Evolutionary conservation across 1,140 invertebrate genomes (phyloP), one percentile per base, ranked within the genome.

Genomic region (Caenorhabditis inopinata): DNA sequence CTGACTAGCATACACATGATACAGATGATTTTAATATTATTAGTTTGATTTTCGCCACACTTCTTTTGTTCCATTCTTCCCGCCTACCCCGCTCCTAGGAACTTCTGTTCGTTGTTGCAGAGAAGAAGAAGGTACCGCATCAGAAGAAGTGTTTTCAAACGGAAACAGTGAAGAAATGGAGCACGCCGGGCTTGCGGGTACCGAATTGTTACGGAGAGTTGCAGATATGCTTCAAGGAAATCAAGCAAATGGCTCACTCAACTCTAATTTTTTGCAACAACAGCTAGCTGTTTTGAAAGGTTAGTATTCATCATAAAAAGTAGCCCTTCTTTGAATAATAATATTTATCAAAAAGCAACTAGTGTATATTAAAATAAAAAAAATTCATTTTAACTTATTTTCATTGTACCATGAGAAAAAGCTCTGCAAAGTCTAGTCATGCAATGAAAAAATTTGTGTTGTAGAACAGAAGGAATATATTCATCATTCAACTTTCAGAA

Each of bases 71-170:
- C n/a, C 27, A 9, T 38, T 21, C 2, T 25, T 18, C 9, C 27
- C 58, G 21, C 58, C 58, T 18, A 18, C 27, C 32, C 27, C 58
- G 32, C 58, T 25, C n/a, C n/a, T 18, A 38, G 58, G 58, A 68
- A 68, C 58, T 68, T 68, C 58, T 68, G 58, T 68, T 68, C 58
- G 58, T 68, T 68, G 38, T 68, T 68, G 32, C 58, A 68, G 58
- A 38, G 58, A 68, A 38, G 58, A 68, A 29, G 58, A 68, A 68
- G 58, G 58, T 18, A 68, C 35, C 32, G 38, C 58, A 12, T 68
- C 58, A 38, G 58, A 18, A n/a, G 58, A 68, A 68, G 58, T 68
- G 9, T 68, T 68, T 18, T 21, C 58, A 11, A 68, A 68, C 58
- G 58, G 58, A 29, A 68, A 68, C 58, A 32, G 32, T 32, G 58